Evolutionary conservation across 2,888 invertebrate genomes (phyloP), one percentile per base, ranked within the genome.

Genomic region (Drosophila ezoana): DNA sequence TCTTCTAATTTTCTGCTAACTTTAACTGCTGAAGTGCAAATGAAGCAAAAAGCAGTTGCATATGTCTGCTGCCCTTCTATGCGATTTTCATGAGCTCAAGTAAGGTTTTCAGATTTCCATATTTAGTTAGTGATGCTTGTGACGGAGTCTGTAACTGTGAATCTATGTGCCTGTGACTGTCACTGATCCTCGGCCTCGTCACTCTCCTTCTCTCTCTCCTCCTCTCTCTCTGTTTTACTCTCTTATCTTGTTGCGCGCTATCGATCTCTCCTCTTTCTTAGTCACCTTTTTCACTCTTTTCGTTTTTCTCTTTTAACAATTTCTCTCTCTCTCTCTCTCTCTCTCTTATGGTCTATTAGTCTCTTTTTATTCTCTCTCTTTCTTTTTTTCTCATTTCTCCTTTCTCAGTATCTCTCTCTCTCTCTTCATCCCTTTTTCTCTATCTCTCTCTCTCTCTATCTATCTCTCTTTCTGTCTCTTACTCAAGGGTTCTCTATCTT

Each of bases 31-130:
- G 6, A 23, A 6, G 8, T 8, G n/a, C 23, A 5, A 13, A 35
- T 4, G 20, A 2, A 11, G 5, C 10, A 11, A 11, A 6, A 11
- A 1, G 5, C 18, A 4, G 0, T 6, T 32, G 8, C 6, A 23
- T 8, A 23, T 23, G 14, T 38, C 8, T n/a, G 6, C 3, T n/a
- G 53, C 43, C 20, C 1, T 35, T 20, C 53, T 53, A 14, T 11
- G n/a, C 53, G 43, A 33, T 53, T 43, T 8, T 41, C 52, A 53
- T 33, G 18, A 53, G 5, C 11, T 32, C n/a, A 41, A n/a, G 18
- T 40, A 18, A 13, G 51, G 11, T 4, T 11, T 11, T 2, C 3
- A 33, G 6, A 8, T 10, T 4, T 28, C 9, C 14, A 3, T 4
- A 0, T 11, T 32, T 5, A 4, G 10, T 16, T 2, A 1, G 11